Evolutionary conservation across 2,113 vertebrate species (phyloP).

Genomic region (Parotia lawesii): DNA sequence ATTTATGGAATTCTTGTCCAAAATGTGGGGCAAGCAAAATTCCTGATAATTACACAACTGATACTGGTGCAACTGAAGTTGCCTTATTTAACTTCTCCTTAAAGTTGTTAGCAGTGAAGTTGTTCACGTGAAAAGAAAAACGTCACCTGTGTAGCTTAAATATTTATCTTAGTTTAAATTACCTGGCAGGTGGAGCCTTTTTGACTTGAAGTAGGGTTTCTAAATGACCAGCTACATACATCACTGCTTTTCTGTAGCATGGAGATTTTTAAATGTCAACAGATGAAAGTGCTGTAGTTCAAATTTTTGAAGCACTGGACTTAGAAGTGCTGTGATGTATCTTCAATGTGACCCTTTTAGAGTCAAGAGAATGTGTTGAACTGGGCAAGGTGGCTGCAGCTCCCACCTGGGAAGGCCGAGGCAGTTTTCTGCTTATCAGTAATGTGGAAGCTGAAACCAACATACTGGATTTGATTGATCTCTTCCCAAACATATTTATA

Average conservation of each 20-base stretch:
- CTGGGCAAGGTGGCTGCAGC: background rate
- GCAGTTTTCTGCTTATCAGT: background rate
- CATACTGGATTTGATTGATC: background rate
- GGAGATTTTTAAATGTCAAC: background rate
- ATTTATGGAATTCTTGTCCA: background rate
- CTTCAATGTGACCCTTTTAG: background rate
- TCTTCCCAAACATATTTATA: background rate
- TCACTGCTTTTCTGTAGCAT: background rate
- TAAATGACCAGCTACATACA: background rate
- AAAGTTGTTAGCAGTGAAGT: background rate
- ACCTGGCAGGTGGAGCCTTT: background rate
- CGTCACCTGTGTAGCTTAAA: background rate
- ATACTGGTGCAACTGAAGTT: background rate
- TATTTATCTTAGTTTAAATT: background rate
- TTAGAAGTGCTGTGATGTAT: background rate
- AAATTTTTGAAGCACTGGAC: background rate
- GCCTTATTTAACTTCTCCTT: background rate
- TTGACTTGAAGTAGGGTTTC: background rate
- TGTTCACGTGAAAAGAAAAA: background rate
- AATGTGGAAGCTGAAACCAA: background rate
- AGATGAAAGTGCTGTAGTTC: background rate
- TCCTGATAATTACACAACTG: background rate
- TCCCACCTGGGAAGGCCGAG: background rate
- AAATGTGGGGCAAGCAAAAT: background rate
- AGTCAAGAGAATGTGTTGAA: background rate